These are phyloP conservation scores for Plodia interpunctella DNA, from an alignment of 1,140 invertebrate species.

Conservation along the genomic window DNA sequence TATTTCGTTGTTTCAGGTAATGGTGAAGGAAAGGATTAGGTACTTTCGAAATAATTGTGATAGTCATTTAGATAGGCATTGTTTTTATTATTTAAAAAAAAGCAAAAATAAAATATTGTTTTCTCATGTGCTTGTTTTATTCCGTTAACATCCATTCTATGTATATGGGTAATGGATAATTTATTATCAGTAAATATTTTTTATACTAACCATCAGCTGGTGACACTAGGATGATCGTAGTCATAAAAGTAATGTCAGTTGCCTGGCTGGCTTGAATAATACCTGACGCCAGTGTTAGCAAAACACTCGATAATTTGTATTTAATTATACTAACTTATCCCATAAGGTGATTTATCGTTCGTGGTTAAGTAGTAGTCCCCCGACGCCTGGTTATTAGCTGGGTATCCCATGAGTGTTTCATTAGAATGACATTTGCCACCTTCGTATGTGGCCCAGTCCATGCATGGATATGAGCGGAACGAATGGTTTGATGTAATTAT, in stretches of 20 bases:
- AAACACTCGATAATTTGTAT: too few relatives aligned
- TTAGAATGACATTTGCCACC: conserved; percentile 75
- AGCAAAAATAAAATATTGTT: neutral
- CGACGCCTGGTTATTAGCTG: conserved; percentile 55
- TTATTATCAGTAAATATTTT: too few relatives aligned
- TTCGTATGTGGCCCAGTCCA: conserved; percentile 78
- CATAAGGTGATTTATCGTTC: conserved; percentile 25
- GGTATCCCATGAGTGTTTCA: conserved; percentile 79
- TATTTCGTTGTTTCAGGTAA: conserved; percentile 35
- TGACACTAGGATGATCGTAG: too few relatives aligned
- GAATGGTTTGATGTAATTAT: conserved; percentile 77
- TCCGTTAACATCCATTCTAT: too few relatives aligned
- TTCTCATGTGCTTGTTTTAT: neutral
- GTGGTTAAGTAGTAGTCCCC: conserved; percentile 83
- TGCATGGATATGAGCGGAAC: conserved; percentile 78
- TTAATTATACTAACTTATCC: too few relatives aligned
- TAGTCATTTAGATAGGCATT: neutral
- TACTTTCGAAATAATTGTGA: neutral
- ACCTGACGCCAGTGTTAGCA: too few relatives aligned
- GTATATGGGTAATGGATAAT: too few relatives aligned
- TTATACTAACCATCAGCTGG: too few relatives aligned
- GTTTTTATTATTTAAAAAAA: neutral
- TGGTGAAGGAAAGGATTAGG: neutral
- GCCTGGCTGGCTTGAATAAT: too few relatives aligned
- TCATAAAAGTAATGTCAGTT: too few relatives aligned